These are phyloP conservation scores for Conus ventricosus DNA, from an alignment of 1,140 invertebrate genomes.

Conservation along the genomic window DNA sequence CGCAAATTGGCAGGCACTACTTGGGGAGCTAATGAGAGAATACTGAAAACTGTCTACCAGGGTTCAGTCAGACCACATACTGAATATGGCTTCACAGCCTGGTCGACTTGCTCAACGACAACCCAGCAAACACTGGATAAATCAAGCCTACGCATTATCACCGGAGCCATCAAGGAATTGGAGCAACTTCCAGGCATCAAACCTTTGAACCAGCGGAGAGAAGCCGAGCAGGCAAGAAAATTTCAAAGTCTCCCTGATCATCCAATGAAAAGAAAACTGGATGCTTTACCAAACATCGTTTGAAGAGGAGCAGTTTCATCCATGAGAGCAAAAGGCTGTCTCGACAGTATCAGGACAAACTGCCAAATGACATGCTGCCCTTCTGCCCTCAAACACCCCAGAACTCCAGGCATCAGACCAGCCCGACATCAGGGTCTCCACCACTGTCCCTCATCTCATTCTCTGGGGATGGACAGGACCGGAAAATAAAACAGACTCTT, in stretches of 20 bases:
- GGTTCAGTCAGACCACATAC: constrained; percentile 36
- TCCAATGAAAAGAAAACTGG: constrained; percentile 10
- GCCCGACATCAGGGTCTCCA: not conserved
- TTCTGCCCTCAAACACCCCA: not conserved
- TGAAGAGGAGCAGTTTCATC: constrained; percentile 6
- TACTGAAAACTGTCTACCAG: constrained; percentile 28
- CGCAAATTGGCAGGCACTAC: no score
- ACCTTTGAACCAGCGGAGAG: not conserved
- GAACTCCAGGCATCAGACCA: not conserved
- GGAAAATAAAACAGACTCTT: not conserved
- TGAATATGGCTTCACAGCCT: constrained; percentile 40
- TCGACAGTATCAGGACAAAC: not conserved
- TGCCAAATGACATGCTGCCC: not conserved
- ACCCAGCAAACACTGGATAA: constrained; percentile 35
- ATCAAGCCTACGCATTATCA: no score
- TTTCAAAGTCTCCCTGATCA: not conserved
- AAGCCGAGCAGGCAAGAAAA: not conserved
- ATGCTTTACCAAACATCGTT: not conserved
- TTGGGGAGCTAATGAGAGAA: no score
- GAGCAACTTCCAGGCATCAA: no score
- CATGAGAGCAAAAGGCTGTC: constrained; percentile 6
- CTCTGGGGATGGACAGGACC: not conserved
- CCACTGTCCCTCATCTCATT: not conserved
- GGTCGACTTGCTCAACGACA: constrained; percentile 30
- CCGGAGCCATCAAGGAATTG: no score